Base-by-base conservation (phyloP, 1,140 invertebrate genomes). In the Littorina saxatilis region DNA sequence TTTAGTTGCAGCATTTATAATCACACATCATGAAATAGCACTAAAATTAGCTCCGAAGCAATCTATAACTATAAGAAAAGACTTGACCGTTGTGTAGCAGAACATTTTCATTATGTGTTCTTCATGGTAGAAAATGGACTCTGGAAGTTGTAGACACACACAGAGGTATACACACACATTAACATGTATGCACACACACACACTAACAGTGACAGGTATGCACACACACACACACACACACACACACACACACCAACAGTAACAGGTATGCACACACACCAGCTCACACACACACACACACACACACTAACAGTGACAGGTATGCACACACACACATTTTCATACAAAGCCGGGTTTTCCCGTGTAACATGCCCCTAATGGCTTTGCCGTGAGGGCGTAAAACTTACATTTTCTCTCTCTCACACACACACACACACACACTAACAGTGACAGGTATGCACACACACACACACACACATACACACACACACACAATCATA, bases 341-440 rank as follows among this genome's bases (percentile, higher is more conserved):
- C n/a, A n/a, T n/a, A n/a, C n/a, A n/a, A n/a, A n/a, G n/a, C n/a
- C n/a, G n/a, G n/a, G n/a, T n/a, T n/a, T n/a, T n/a, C n/a, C n/a
- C n/a, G n/a, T n/a, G n/a, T n/a, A n/a, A n/a, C n/a, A n/a, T n/a
- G n/a, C n/a, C n/a, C n/a, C n/a, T n/a, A n/a, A n/a, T n/a, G n/a
- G n/a, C n/a, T n/a, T n/a, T n/a, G n/a, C n/a, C n/a, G n/a, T n/a
- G n/a, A n/a, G n/a, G n/a, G n/a, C n/a, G n/a, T n/a, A n/a, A n/a
- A n/a, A n/a, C n/a, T n/a, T n/a, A n/a, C n/a, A n/a, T n/a, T n/a
- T n/a, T n/a, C n/a, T n/a, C n/a, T n/a, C n/a, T n/a, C n/a, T n/a
- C 58, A 61, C 58, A 61, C 58, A 61, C 58, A 61, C 58, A 61
- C 58, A 61, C 58, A 61, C 58, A 61, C 58, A 61, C 58, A 61